A percentile compares a stretch with the other conserved stretches of the same genome.
phyloP scores from a whole-genome alignment of 2,888 invertebrate genomes.

The Tuta absoluta region DNA sequence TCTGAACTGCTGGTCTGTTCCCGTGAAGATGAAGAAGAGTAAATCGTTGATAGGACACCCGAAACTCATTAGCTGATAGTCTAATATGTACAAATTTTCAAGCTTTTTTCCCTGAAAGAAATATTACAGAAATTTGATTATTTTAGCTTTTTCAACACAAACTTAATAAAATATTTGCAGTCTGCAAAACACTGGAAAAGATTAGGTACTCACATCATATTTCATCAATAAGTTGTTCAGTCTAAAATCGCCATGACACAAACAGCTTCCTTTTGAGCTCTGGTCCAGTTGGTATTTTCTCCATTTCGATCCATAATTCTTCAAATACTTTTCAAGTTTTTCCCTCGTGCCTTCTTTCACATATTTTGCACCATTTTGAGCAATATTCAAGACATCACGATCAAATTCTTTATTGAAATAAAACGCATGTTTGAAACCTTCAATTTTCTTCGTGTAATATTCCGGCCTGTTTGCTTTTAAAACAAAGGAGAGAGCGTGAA shows the following conservation, averaged over 20 bases:
- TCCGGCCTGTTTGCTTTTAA: slow-evolving; percentile 45
- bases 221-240: slow-evolving; percentile 47
- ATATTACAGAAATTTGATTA: background rate
- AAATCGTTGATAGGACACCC: slow-evolving; percentile 16
- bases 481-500: slow-evolving; percentile 52
- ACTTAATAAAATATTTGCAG: background rate
- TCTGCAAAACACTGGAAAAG: background rate
- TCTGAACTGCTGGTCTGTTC: slow-evolving; percentile 15
- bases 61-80: slow-evolving; percentile 41
- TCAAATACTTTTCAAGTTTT: background rate
- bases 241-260: slow-evolving; percentile 52
- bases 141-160: too few relatives aligned
- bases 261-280: slow-evolving; percentile 34
- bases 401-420: background rate
- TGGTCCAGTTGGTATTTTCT: background rate
- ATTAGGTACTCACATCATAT: slow-evolving; percentile 41
- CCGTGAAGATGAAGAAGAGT: slow-evolving; percentile 12
- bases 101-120: slow-evolving; percentile 2
- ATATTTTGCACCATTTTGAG: background rate
- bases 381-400: background rate
- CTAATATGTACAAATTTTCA: slow-evolving; percentile 43
- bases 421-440: background rate
- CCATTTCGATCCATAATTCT: background rate
- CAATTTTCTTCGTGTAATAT: slow-evolving; percentile 44
- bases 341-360: background rate